Percentiles rank a stretch among this genome's conserved stretches.
These are phyloP conservation scores for Sitta europaea DNA, from an alignment of 2,113 vertebrate genomes.

Conservation along the genomic window DNA sequence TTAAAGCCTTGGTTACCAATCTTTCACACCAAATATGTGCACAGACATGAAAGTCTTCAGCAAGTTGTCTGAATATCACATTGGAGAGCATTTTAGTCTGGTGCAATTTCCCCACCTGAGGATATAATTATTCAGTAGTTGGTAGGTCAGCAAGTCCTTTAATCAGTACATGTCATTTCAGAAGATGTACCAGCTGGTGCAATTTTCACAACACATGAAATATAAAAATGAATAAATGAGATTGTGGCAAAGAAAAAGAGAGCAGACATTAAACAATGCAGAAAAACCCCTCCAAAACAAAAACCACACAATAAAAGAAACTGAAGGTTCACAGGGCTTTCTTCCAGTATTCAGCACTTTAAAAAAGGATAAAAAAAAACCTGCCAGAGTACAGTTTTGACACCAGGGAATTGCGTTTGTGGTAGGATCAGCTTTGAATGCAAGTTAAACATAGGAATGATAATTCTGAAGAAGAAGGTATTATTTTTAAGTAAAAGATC, in stretches of 20 bases:
- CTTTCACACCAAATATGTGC: neutral
- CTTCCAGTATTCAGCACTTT: neutral
- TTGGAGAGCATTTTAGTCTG: neutral
- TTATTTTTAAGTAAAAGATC: neutral
- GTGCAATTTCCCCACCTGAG: neutral
- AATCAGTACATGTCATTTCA: neutral
- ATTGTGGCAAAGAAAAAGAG: neutral
- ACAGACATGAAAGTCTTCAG: neutral
- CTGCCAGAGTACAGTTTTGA: neutral
- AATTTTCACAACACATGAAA: neutral
- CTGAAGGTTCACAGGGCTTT: neutral
- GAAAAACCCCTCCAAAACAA: neutral
- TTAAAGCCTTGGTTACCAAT: neutral
- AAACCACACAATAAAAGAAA: neutral
- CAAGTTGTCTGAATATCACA: neutral
- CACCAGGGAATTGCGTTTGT: neutral
- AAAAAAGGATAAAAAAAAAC: neutral
- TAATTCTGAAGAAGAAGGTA: neutral
- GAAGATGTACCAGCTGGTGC: neutral
- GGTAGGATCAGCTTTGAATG: neutral
- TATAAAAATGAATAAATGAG: neutral
- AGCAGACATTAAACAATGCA: accelerated
- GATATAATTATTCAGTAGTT: neutral
- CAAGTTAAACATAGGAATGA: neutral
- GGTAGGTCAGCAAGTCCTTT: neutral